Base-by-base conservation (phyloP, 1,140 invertebrate genomes). In the Drosophila saltans region DNA sequence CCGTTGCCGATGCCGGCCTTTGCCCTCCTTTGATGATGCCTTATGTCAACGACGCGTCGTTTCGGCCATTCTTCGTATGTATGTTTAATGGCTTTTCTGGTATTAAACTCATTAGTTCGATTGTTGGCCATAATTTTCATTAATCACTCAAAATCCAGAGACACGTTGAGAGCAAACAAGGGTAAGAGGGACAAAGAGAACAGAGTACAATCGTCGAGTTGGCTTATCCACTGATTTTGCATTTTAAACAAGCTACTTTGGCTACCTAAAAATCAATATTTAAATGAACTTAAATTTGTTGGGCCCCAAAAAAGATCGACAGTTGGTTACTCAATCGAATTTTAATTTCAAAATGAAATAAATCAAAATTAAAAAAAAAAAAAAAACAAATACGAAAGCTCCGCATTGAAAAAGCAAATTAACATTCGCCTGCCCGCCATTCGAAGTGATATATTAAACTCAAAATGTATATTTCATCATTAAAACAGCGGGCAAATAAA, bases 391-490 rank as follows among this genome's bases (percentile, higher is more conserved):
- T 41, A 69, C 71, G 67, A 64, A 48, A 45, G 52, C 66, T 63
- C 26, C 45, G 45, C 16, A 48, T 48, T 48, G 5, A 66, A 75
- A 75, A 80, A 77, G 57, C 83, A 82, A 88, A 88, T 88, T 88
- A 88, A 88, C 83, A 89, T 89, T 89, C 78, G 80, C 58, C 39
- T 66, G 72, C 55, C 65, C 68, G 84, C 83, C 82, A 88, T 82
- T 86, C 72, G 70, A 66, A 81, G 89, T 89, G 84, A 89, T 89
- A 90, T 89, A 89, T 89, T 89, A 89, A 89, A 89, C 85, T 89
- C 84, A 89, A 89, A 89, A 88, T 90, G 84, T 85, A 89, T 89
- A 89, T 89, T 89, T 89, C 84, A 89, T 89, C 84, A 89, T 89
- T 89, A 89, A 89, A 71, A 77, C 75, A 69, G 75, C 69, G 65